Conservation (phyloP, 2,797 vertebrate genomes). For the Molossus molossus region DNA sequence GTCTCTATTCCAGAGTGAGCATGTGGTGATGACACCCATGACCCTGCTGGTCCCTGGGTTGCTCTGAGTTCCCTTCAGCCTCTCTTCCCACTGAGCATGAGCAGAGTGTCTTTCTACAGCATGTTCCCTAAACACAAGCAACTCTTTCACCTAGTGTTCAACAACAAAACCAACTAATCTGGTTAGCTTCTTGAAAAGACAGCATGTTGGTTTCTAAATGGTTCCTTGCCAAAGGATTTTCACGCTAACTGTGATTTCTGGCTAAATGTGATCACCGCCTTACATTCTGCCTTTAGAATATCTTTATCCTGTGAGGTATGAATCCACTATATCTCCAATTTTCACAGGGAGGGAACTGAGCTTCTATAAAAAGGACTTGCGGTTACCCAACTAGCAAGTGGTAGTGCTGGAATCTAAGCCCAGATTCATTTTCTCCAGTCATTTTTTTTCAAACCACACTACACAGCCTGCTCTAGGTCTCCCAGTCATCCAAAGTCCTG, state of each 20-base stretch:
- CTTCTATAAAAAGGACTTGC: slow-evolving; percentile 18
- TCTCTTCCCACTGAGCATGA: background rate
- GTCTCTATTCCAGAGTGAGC: background rate
- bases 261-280: slow-evolving; percentile 49
- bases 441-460: background rate
- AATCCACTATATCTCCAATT: background rate
- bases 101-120: background rate
- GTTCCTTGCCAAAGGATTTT: slow-evolving; percentile 38
- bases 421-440: background rate
- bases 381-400: background rate
- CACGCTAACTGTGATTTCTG: slow-evolving; percentile 37
- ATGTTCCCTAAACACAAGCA: background rate
- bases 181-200: background rate
- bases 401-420: background rate
- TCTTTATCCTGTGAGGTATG: background rate
- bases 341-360: background rate
- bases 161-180: background rate
- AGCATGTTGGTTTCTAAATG: slow-evolving; percentile 26
- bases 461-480: background rate
- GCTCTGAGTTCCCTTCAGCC: background rate
- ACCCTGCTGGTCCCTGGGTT: background rate
- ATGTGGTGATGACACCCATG: background rate
- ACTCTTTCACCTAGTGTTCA: slow-evolving; percentile 33
- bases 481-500: background rate
- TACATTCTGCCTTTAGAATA: slow-evolving; percentile 46